These are phyloP conservation scores for Telmatherina bonti DNA, from an alignment of 2,797 vertebrate genomes.

Conservation along the genomic window DNA sequence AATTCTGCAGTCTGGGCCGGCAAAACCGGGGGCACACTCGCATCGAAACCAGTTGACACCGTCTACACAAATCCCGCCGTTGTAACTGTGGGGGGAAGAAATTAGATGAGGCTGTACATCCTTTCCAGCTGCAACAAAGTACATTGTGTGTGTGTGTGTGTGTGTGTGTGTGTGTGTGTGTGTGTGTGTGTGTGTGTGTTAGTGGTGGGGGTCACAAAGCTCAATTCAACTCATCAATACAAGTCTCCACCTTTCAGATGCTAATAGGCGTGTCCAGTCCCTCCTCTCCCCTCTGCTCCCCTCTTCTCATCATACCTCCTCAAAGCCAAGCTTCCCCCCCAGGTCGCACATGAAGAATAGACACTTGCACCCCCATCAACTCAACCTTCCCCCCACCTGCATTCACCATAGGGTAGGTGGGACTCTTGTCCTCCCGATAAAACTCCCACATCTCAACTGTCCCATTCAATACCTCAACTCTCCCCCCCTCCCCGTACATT, in stretches of 20 bases:
- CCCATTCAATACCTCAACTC: conserved; percentile 57
- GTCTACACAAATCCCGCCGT: conserved; percentile 95
- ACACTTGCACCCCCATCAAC: conserved; percentile 38
- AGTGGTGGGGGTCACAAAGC: conserved; percentile 66
- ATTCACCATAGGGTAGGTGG: conserved; percentile 68
- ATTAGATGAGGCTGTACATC: conserved; percentile 50
- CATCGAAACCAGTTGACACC: conserved; percentile 99
- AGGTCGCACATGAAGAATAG: conserved; percentile 79
- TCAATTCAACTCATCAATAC: conserved; percentile 84
- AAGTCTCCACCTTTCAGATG: conserved; percentile 82
- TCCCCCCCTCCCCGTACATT: conserved; percentile 22
- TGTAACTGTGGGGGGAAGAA: conserved; percentile 86
- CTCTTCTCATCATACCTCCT: conserved; percentile 66
- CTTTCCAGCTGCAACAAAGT: conserved; percentile 71
- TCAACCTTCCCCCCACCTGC: conserved; percentile 57
- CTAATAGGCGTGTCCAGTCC: conserved; percentile 79
- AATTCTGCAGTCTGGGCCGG: conserved; percentile 97
- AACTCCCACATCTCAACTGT: conserved; percentile 55
- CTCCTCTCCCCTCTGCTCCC: conserved; percentile 60
- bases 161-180: conserved; percentile 25
- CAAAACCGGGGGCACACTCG: conserved; percentile 94
- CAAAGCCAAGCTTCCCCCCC: conserved; percentile 65
- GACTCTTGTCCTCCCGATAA: conserved; percentile 35
- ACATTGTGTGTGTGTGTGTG: conserved; percentile 29
- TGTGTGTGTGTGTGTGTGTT: conserved; percentile 20